Percentiles rank a stretch among this genome's conserved stretches.
phyloP scores from a whole-genome alignment of 2,113 vertebrate genomes.

The Cinclus mexicanus region DNA sequence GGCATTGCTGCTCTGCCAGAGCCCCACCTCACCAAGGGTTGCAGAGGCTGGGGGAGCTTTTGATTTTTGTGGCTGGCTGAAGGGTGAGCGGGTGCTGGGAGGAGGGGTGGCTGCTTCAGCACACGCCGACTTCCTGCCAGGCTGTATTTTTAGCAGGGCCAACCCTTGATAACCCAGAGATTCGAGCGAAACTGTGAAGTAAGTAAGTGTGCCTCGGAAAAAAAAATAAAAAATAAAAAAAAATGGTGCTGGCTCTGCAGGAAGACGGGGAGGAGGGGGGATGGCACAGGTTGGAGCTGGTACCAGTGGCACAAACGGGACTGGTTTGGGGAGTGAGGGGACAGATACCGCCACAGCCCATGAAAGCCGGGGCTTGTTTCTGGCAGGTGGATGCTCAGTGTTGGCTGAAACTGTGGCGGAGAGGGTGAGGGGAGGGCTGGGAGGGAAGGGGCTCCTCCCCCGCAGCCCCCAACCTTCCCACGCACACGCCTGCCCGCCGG shows the following conservation, averaged over 20 bases:
- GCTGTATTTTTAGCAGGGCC: conserved; percentile 42
- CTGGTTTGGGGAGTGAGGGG: background rate
- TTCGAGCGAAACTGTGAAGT: background rate
- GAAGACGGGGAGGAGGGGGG: background rate
- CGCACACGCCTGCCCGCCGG: conserved; percentile 6
- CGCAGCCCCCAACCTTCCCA: conserved; percentile 38
- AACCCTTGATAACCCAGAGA: background rate
- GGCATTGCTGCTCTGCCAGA: background rate
- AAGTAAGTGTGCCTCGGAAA: background rate
- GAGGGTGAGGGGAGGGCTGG: background rate
- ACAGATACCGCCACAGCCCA: background rate
- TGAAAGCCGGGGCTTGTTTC: background rate
- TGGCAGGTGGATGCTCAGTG: background rate
- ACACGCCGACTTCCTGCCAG: background rate
- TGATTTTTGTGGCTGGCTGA: background rate
- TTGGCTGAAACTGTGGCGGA: fast-evolving
- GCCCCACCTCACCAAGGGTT: background rate
- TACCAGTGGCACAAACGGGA: background rate
- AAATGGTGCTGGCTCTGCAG: background rate
- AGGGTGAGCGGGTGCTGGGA: background rate
- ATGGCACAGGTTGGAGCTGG: background rate
- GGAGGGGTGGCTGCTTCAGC: background rate
- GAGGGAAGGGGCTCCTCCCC: background rate
- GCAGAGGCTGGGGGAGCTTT: background rate
- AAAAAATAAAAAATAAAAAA: too few species aligned